Percentiles rank a stretch among this genome's conserved stretches.
Conservation (phyloP, 1,140 invertebrate genomes). For the Eubasilissa regina region DNA sequence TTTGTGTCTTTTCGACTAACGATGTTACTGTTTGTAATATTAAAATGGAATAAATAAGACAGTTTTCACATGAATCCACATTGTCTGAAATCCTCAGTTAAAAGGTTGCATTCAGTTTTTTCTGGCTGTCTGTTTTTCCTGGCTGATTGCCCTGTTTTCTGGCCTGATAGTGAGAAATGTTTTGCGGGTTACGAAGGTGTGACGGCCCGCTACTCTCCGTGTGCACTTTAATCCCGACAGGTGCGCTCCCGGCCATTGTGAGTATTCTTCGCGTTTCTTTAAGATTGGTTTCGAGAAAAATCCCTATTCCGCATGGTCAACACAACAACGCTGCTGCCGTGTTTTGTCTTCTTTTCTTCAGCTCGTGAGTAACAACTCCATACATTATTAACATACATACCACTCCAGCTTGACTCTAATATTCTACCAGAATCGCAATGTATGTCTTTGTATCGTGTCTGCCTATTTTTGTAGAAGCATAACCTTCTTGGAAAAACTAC, state of each 20-base stretch:
- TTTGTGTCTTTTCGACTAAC: too few relatives aligned
- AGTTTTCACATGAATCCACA: too few relatives aligned
- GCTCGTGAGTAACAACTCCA: not conserved
- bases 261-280: conserved; percentile 21
- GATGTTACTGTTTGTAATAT: too few relatives aligned
- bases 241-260: conserved; percentile 14
- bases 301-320: conserved; percentile 3
- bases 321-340: not conserved
- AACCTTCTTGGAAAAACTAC: too few relatives aligned
- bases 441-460: too few relatives aligned
- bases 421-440: too few relatives aligned
- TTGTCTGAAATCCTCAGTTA: too few relatives aligned
- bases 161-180: not conserved
- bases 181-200: conserved; percentile 7
- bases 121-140: conserved; percentile 15
- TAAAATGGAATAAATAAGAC: too few relatives aligned
- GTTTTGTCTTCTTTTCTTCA: conserved; percentile 1
- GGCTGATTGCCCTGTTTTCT: not conserved
- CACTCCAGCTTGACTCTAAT: too few relatives aligned
- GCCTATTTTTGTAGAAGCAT: too few relatives aligned
- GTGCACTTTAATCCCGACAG: conserved; percentile 51
- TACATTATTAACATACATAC: too few relatives aligned
- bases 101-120: conserved; percentile 9
- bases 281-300: conserved; percentile 11
- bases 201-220: not conserved